Conservation (phyloP, 2,888 invertebrate species). For the Trissoscelio sp. region DNA sequence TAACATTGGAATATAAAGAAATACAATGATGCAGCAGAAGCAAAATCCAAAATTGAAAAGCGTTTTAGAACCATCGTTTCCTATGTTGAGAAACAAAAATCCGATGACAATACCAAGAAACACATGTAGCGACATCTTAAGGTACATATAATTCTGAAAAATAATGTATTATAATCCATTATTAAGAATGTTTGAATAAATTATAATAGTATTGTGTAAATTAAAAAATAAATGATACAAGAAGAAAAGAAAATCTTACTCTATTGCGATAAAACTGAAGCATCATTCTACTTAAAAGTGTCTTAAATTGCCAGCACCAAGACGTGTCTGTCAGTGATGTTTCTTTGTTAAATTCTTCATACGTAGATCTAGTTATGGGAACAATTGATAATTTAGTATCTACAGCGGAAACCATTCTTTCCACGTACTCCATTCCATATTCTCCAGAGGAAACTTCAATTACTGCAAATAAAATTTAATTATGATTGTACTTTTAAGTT, state of each 20-base stretch:
- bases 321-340: conserved; percentile 84
- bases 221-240: conserved; percentile 21
- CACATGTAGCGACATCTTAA: conserved; percentile 88
- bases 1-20: conserved; percentile 93
- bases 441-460: conserved; percentile 92
- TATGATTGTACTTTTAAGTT: too few species aligned
- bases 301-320: conserved; percentile 88
- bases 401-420: conserved; percentile 88
- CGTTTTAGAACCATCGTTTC: conserved; percentile 92
- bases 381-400: conserved; percentile 83
- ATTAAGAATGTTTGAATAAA: conserved; percentile 41
- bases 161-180: neutral
- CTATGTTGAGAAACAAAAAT: conserved; percentile 89
- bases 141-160: conserved; percentile 88
- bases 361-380: conserved; percentile 69
- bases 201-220: too few species aligned
- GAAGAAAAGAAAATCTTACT: conserved; percentile 82
- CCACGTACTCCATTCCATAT: conserved; percentile 88
- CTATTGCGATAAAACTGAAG: conserved; percentile 90
- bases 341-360: conserved; percentile 81
- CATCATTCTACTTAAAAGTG: conserved; percentile 88
- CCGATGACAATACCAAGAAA: conserved; percentile 89
- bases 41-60: conserved; percentile 94
- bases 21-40: conserved; percentile 90
- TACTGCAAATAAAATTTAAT: conserved; percentile 45